A percentile compares a stretch with the other conserved stretches of the same genome.
Conservation (phyloP, 2,888 invertebrate species). For the Auanema freiburgensis region DNA sequence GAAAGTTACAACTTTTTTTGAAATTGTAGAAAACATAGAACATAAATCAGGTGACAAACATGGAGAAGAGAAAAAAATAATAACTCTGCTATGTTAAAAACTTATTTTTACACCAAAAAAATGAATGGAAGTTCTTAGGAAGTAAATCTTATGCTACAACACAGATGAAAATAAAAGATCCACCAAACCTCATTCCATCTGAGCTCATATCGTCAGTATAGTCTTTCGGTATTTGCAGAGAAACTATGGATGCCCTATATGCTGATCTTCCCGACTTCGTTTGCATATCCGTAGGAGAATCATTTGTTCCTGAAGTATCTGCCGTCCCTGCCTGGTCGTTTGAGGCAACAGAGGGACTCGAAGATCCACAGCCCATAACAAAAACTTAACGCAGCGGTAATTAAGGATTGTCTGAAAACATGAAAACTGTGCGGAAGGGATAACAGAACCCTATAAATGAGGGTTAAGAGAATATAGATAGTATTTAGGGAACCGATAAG, state of each 20-base stretch:
- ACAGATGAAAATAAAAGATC: neutral
- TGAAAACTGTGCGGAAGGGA: no score
- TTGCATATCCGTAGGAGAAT: no score
- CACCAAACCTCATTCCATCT: conserved; percentile 31
- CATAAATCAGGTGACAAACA: neutral
- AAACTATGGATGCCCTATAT: conserved; percentile 38
- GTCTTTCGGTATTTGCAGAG: conserved; percentile 38
- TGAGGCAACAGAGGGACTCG: no score
- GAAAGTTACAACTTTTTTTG: neutral
- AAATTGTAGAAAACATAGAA: neutral
- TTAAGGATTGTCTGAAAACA: no score
- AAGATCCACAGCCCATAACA: no score
- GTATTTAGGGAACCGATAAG: no score
- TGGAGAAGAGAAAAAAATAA: neutral
- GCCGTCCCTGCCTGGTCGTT: no score
- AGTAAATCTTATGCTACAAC: neutral
- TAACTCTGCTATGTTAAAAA: neutral
- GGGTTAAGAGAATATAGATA: no score
- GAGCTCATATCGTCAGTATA: conserved; percentile 39
- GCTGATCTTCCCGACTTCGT: neutral
- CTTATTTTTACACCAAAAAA: neutral
- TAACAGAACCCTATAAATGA: no score
- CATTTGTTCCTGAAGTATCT: no score
- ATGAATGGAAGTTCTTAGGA: neutral
- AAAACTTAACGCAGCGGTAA: no score